Base-by-base conservation (phyloP, 1,140 invertebrate species). In the Drosophila malerkotliana region DNA sequence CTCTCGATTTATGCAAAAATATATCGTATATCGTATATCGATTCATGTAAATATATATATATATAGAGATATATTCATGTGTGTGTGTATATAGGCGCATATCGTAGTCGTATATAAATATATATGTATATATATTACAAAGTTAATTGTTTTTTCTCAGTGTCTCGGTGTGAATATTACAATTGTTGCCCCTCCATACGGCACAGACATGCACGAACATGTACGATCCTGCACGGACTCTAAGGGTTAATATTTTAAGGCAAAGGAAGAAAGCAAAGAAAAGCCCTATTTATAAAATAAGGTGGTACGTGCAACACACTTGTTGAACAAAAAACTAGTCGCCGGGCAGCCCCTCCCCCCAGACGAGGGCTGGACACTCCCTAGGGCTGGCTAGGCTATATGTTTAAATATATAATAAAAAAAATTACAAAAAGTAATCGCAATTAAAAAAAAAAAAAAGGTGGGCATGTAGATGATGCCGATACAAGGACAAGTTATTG, bases 271-370 rank as follows among this genome's bases (percentile, higher is more conserved):
- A 18, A 18, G 10, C 5, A 53, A 64, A 60, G 58, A 41, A 64
- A 63, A 66, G 28, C 72, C 56, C 41, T 74, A 74, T 74, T 74
- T 74, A 74, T 74, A 74, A 74, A 74, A 74, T 74, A 74, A 74
- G 72, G 72, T 74, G 55, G 58, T 5, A 18, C 55, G 68, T 49
- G 49, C 47, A 57, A 57, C 47, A 57, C 64, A 63, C 52, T 53
- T 53, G 48, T 62, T 53, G 52, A 67, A 67, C 59, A 45, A 63
- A 67, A 47, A 63, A 32, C 52, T 54, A 69, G 39, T 68, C 18
- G 1, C 18, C 32, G 32, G 68, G 49, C 68, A 68, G 55, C n/a
- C 21, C 21, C 30, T 41, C 37, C 37, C 37, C n/a, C 18, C 18
- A 18, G 18, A 18, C 18, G 18, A 18, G 18, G 18, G 18, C 18